phyloP scores from a whole-genome alignment of 2,888 invertebrate genomes.

The Stenolophus ochropezus region DNA sequence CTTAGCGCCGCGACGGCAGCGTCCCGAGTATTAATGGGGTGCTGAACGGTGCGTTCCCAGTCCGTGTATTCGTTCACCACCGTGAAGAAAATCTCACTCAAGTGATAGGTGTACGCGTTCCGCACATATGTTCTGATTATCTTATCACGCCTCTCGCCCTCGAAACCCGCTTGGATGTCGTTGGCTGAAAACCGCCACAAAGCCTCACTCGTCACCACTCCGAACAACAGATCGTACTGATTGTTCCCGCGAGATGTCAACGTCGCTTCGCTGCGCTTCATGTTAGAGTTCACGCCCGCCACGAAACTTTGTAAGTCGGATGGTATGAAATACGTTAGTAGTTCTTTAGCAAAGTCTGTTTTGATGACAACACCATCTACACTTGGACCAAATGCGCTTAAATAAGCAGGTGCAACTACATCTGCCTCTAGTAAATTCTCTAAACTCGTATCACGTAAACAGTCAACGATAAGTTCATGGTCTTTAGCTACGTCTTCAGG shows the following conservation, averaged over 20 bases:
- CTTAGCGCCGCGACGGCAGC: slow-evolving; percentile 93
- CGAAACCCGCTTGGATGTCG: slow-evolving; percentile 89
- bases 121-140: slow-evolving; percentile 93
- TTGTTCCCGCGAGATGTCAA: slow-evolving; percentile 77
- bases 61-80: slow-evolving; percentile 98
- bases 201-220: slow-evolving; percentile 94
- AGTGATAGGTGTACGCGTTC: slow-evolving; percentile 95
- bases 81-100: slow-evolving; percentile 97
- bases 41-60: slow-evolving; percentile 94
- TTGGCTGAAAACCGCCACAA: slow-evolving; percentile 91
- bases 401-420: slow-evolving; percentile 86
- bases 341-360: slow-evolving; percentile 88
- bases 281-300: slow-evolving; percentile 78
- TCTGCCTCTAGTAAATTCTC: slow-evolving; percentile 85
- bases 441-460: slow-evolving; percentile 84
- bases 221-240: slow-evolving; percentile 90
- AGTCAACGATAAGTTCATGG: slow-evolving; percentile 90
- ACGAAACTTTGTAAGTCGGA: slow-evolving; percentile 79
- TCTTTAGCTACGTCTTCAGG: slow-evolving; percentile 88
- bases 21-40: slow-evolving; percentile 91
- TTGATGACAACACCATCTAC: slow-evolving; percentile 96
- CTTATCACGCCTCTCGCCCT: slow-evolving; percentile 90
- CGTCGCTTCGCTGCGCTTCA: slow-evolving; percentile 79
- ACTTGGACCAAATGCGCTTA: slow-evolving; percentile 93
- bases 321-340: slow-evolving; percentile 82